phyloP scores from a whole-genome alignment of 2,797 vertebrate genomes.

The Rousettus madagascariensis region DNA sequence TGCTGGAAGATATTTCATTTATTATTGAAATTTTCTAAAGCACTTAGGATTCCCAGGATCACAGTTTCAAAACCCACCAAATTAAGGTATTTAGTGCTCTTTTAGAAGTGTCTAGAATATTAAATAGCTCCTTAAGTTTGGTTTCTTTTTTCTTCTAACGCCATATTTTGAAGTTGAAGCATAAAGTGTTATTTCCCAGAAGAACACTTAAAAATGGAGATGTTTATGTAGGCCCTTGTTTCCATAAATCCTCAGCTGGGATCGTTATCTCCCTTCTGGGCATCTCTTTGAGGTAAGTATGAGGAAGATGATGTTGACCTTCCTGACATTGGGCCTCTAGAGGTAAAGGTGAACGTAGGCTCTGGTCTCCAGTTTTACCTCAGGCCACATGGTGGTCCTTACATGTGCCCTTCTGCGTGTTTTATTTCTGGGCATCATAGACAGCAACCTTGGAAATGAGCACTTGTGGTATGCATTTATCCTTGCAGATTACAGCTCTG shows the following conservation, averaged over 20 bases:
- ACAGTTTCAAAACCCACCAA: slow-evolving; percentile 24
- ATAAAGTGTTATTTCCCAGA: slow-evolving; percentile 38
- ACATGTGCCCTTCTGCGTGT: not conserved
- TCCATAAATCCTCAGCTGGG: not conserved
- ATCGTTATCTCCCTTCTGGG: not conserved
- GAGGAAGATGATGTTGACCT: not conserved
- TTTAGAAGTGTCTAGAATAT: slow-evolving; percentile 10
- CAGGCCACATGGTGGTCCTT: not conserved
- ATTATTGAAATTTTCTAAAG: not conserved
- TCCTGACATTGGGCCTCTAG: not conserved
- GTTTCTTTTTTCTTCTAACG: slow-evolving; percentile 31
- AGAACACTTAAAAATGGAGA: slow-evolving; percentile 27
- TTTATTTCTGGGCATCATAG: not conserved
- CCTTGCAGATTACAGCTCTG: not conserved
- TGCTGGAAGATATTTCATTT: not conserved
- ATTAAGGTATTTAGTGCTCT: not conserved
- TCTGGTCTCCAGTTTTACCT: not conserved
- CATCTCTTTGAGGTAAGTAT: slow-evolving; percentile 25
- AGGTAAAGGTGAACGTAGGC: not conserved
- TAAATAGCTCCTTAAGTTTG: slow-evolving; percentile 32
- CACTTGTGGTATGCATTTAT: not conserved
- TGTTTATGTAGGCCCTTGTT: slow-evolving; percentile 8
- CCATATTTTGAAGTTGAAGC: slow-evolving; percentile 19
- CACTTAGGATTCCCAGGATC: not conserved
- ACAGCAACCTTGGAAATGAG: not conserved